Evolutionary conservation across 2,888 invertebrate genomes (phyloP).

Genomic region (Pristionchus japonicus): DNA sequence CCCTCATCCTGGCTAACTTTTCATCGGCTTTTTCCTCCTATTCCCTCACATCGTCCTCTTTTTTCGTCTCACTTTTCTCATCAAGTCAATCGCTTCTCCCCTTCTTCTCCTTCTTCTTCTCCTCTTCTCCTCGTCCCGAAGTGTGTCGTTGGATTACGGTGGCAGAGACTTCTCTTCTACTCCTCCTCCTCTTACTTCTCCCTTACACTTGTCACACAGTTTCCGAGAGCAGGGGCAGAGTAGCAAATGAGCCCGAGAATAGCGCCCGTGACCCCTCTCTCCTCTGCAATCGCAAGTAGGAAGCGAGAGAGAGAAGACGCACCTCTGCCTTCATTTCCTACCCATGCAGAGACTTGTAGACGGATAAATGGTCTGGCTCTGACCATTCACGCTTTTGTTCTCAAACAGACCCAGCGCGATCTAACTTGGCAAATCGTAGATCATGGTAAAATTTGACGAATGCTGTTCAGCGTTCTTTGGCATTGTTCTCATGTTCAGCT

Average conservation of each 20-base stretch:
- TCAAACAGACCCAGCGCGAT: background rate
- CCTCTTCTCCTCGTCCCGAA: too few relatives aligned
- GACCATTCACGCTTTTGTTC: background rate
- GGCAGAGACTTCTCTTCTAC: background rate
- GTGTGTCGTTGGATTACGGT: slow-evolving; percentile 30
- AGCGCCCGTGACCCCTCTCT: background rate
- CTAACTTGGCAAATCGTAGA: too few relatives aligned
- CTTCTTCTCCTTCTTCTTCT: slow-evolving; percentile 3
- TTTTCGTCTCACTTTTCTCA: slow-evolving; percentile 40
- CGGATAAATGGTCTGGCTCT: background rate
- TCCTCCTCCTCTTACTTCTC: background rate
- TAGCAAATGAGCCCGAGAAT: slow-evolving; percentile 27
- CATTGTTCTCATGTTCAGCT: too few relatives aligned
- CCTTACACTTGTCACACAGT: slow-evolving; percentile 1
- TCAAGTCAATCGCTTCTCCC: slow-evolving; percentile 34
- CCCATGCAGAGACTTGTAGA: background rate
- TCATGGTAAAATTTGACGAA: too few relatives aligned
- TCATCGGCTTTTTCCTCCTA: background rate
- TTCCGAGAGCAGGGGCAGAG: slow-evolving; percentile 26
- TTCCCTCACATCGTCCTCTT: slow-evolving; percentile 11
- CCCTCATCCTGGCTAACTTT: background rate
- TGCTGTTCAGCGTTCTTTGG: too few relatives aligned
- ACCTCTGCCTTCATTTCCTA: background rate
- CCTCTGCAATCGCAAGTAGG: background rate
- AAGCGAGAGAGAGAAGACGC: background rate